phyloP scores from a whole-genome alignment of 1,140 invertebrate genomes.

The Drosophila pachea region DNA sequence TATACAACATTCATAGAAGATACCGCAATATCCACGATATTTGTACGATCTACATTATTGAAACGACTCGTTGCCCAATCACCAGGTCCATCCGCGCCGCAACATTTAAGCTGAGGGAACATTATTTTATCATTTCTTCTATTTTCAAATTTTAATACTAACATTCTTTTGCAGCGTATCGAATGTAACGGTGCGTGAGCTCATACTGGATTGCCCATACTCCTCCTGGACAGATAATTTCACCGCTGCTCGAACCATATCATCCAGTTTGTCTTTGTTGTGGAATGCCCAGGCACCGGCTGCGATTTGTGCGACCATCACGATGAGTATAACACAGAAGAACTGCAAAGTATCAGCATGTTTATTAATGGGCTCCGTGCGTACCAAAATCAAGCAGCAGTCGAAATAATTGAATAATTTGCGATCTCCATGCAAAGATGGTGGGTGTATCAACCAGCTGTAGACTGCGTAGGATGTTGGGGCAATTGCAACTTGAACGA shows the following conservation, averaged over 20 bases:
- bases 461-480: slow-evolving; percentile 16
- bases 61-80: slow-evolving; percentile 86
- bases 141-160: slow-evolving; percentile 47
- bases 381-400: slow-evolving; percentile 34
- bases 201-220: slow-evolving; percentile 83
- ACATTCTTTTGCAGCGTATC: slow-evolving; percentile 85
- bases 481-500: slow-evolving; percentile 15
- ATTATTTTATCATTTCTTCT: background rate
- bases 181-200: slow-evolving; percentile 83
- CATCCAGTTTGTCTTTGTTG: slow-evolving; percentile 84
- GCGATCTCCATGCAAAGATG: background rate
- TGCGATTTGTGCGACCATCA: slow-evolving; percentile 88
- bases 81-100: slow-evolving; percentile 84
- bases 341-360: slow-evolving; percentile 81
- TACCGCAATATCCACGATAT: slow-evolving; percentile 75
- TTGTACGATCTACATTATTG: slow-evolving; percentile 78
- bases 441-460: slow-evolving; percentile 10
- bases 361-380: slow-evolving; percentile 53
- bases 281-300: slow-evolving; percentile 86
- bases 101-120: slow-evolving; percentile 83
- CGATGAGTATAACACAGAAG: slow-evolving; percentile 86
- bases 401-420: slow-evolving; percentile 1
- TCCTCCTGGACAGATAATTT: slow-evolving; percentile 84
- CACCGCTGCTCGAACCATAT: slow-evolving; percentile 82
- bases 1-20: slow-evolving; percentile 79